Percentiles rank a stretch among this genome's conserved stretches.
Evolutionary conservation across 1,140 invertebrate species (phyloP).

Genomic region (Pachyrhynchus sulphureomaculatus): DNA sequence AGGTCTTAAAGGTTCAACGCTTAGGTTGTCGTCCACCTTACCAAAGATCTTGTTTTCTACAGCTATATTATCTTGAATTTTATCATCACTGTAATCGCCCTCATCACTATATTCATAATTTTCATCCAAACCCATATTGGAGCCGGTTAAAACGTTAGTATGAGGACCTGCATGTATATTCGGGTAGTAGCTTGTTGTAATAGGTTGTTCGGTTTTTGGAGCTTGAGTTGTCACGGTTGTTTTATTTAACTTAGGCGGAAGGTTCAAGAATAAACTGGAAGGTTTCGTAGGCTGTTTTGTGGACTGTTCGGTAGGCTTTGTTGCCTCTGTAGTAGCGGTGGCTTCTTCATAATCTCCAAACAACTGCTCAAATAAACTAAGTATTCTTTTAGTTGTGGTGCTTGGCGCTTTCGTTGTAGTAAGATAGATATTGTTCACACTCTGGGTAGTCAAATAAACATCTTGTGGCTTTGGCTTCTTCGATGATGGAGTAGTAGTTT

Average conservation of each 20-base stretch:
- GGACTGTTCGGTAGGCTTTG: constrained; percentile 18
- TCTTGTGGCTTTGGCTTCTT: constrained; percentile 11
- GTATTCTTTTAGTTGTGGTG: constrained; percentile 43
- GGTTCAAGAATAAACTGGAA: constrained; percentile 1
- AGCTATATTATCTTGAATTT: constrained; percentile 38
- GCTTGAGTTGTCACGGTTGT: background rate
- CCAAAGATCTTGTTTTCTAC: constrained; percentile 36
- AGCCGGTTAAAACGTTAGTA: constrained; percentile 34
- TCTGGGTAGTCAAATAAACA: constrained; percentile 31
- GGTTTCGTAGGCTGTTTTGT: background rate
- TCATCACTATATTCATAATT: constrained; percentile 41
- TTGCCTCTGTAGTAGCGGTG: constrained; percentile 34
- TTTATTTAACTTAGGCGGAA: background rate
- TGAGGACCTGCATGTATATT: constrained; percentile 34
- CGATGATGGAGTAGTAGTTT: background rate
- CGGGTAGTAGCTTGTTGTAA: constrained; percentile 3
- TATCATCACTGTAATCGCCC: constrained; percentile 36
- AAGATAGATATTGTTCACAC: constrained; percentile 26
- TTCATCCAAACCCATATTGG: constrained; percentile 36
- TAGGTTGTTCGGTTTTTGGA: background rate
- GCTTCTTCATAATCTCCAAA: constrained; percentile 48
- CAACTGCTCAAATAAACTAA: constrained; percentile 49
- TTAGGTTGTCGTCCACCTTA: constrained; percentile 19
- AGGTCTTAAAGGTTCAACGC: constrained; percentile 24
- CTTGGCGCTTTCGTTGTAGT: constrained; percentile 26